These are phyloP conservation scores for Amniataba percoides DNA, from an alignment of 2,797 vertebrate species.

Conservation along the genomic window DNA sequence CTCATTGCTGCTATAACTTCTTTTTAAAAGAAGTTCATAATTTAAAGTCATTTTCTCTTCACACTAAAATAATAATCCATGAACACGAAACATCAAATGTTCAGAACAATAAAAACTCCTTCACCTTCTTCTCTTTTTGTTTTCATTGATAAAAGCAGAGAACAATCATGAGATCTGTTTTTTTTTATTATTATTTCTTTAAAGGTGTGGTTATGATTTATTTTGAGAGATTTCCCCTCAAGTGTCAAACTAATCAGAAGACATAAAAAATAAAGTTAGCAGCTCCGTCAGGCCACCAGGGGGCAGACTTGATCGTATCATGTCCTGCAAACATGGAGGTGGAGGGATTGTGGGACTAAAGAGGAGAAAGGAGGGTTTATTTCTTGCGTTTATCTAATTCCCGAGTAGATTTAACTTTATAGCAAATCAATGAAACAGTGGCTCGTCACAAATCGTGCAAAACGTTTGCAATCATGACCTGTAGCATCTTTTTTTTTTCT, in stretches of 20 bases:
- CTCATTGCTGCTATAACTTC: constrained; percentile 45
- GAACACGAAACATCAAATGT: constrained; percentile 32
- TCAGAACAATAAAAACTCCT: constrained; percentile 31
- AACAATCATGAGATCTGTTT: constrained; percentile 79
- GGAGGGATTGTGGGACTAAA: not conserved
- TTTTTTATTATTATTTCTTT: constrained; percentile 33
- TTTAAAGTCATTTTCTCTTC: not conserved
- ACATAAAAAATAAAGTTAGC: not conserved
- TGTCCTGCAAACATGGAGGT: not conserved
- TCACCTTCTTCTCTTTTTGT: constrained; percentile 8
- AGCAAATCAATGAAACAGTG: constrained; percentile 9
- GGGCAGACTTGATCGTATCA: constrained; percentile 38
- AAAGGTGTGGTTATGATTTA: constrained; percentile 34
- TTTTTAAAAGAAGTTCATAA: constrained; percentile 9
- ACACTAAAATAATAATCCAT: constrained; percentile 24
- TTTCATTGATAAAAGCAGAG: constrained; percentile 67
- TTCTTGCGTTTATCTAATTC: not conserved
- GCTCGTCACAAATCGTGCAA: not conserved
- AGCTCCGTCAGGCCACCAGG: constrained; percentile 49
- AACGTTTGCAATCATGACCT: constrained; percentile 30
- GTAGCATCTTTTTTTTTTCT: constrained; percentile 18
- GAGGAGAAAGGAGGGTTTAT: not conserved
- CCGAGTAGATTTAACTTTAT: not conserved
- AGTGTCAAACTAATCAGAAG: constrained; percentile 26
- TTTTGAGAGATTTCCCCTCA: constrained; percentile 45